These are phyloP conservation scores for Xestia rhomboidea DNA, from an alignment of 2,888 invertebrate species.

Conservation along the genomic window DNA sequence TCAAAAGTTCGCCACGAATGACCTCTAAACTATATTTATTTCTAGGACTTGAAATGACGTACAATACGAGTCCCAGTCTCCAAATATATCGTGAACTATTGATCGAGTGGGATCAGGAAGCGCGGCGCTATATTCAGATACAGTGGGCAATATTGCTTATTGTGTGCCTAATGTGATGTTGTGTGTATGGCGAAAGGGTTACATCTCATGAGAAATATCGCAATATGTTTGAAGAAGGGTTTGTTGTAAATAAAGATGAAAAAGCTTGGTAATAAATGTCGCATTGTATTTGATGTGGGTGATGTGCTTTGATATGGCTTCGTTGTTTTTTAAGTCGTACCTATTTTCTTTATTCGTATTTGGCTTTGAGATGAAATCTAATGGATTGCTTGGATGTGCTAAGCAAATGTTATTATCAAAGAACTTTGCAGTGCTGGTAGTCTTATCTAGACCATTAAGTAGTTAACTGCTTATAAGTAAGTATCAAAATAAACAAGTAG, in stretches of 20 bases:
- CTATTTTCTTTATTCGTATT: conserved; percentile 1
- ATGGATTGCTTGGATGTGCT: background rate
- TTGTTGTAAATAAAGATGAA: conserved; percentile 8
- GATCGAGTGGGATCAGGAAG: conserved; percentile 47
- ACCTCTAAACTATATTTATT: conserved; percentile 20
- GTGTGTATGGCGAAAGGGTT: conserved; percentile 22
- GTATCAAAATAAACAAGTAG: background rate
- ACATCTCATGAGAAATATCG: conserved; percentile 30
- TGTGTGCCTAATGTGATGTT: conserved; percentile 37
- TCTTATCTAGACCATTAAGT: background rate
- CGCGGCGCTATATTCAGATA: conserved; percentile 34
- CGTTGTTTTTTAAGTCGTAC: background rate
- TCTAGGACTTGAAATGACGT: conserved; percentile 31
- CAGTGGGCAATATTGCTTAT: conserved; percentile 26
- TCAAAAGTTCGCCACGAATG: conserved; percentile 6
- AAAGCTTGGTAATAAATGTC: conserved; percentile 10
- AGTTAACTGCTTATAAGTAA: background rate
- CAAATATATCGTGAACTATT: conserved; percentile 60
- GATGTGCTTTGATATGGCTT: background rate
- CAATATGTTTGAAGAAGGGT: conserved; percentile 26
- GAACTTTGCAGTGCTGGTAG: background rate
- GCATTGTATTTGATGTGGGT: conserved; percentile 3
- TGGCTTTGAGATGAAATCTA: background rate
- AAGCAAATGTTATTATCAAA: background rate
- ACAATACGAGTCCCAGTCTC: conserved; percentile 32